Evolutionary conservation across 2,113 vertebrate species (phyloP).

Genomic region (Corythoichthys haematopterus): DNA sequence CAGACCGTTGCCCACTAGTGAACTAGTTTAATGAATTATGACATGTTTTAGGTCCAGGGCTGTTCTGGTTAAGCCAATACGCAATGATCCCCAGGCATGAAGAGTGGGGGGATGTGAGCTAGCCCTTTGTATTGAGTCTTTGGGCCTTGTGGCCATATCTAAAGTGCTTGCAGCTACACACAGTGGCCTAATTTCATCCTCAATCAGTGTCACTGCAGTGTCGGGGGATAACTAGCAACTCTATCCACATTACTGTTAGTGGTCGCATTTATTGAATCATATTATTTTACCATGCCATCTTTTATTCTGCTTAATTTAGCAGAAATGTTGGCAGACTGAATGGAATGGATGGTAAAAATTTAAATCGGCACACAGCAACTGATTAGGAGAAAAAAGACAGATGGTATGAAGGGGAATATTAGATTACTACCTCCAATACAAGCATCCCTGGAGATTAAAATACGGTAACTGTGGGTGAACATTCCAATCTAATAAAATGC

Average conservation of each 20-base stretch:
- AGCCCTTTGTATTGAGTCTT: constrained; percentile 63
- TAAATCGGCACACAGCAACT: constrained; percentile 10
- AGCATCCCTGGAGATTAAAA: constrained; percentile 36
- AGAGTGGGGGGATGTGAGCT: constrained; percentile 42
- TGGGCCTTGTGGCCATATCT: constrained; percentile 55
- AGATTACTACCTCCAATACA: constrained; percentile 23
- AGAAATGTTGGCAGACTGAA: constrained; percentile 10
- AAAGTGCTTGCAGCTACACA: constrained; percentile 42
- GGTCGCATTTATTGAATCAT: constrained; percentile 32
- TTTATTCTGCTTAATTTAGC: constrained; percentile 31
- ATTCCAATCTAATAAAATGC: constrained; percentile 20
- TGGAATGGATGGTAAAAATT: constrained; percentile 4
- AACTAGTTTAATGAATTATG: constrained; percentile 59
- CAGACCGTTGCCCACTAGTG: constrained; percentile 32
- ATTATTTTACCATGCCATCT: constrained; percentile 12
- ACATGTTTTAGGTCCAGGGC: constrained; percentile 59
- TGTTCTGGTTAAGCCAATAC: constrained; percentile 60
- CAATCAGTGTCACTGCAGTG: constrained; percentile 63
- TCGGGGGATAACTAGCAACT: constrained; percentile 50
- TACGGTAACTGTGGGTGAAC: constrained; percentile 26
- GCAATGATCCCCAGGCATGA: constrained; percentile 51
- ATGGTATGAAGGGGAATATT: constrained; percentile 39
- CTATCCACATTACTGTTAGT: constrained; percentile 24
- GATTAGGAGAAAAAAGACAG: constrained; percentile 42
- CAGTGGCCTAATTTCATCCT: constrained; percentile 70